Evolutionary conservation across 2,888 invertebrate species (phyloP).

Genomic region (Heliconius aoede): DNA sequence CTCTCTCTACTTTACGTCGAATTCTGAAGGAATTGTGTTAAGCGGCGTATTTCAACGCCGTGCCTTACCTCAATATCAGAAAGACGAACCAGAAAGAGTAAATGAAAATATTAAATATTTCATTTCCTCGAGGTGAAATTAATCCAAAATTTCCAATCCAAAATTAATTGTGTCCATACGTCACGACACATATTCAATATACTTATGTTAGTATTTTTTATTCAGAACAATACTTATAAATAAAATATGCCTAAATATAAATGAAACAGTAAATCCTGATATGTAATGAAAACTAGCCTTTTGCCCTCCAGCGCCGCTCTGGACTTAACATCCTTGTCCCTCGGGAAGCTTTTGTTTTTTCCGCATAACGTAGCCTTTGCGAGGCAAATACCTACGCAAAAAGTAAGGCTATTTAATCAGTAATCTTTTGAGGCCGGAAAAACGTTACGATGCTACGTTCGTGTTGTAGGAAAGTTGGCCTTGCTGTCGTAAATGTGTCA

Average conservation of each 20-base stretch:
- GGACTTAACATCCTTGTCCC: conserved; percentile 41
- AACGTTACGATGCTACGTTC: conserved; percentile 38
- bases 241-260: conserved; percentile 10
- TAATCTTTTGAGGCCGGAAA: conserved; percentile 41
- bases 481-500: conserved; percentile 30
- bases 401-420: conserved; percentile 36
- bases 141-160: no score
- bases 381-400: conserved; percentile 31
- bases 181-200: no score
- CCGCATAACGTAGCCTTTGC: conserved; percentile 34
- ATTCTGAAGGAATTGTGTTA: no score
- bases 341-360: conserved; percentile 42
- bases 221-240: background rate
- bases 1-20: no score
- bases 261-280: conserved; percentile 32
- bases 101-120: no score
- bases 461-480: conserved; percentile 36
- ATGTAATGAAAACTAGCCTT: conserved; percentile 36
- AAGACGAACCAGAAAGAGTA: no score
- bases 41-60: no score
- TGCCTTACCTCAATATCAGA: no score
- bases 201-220: background rate
- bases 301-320: conserved; percentile 33
- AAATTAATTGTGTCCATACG: no score
- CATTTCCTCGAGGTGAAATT: no score